These are phyloP conservation scores for Labia minor DNA, from an alignment of 2,888 invertebrate species.

Conservation along the genomic window DNA sequence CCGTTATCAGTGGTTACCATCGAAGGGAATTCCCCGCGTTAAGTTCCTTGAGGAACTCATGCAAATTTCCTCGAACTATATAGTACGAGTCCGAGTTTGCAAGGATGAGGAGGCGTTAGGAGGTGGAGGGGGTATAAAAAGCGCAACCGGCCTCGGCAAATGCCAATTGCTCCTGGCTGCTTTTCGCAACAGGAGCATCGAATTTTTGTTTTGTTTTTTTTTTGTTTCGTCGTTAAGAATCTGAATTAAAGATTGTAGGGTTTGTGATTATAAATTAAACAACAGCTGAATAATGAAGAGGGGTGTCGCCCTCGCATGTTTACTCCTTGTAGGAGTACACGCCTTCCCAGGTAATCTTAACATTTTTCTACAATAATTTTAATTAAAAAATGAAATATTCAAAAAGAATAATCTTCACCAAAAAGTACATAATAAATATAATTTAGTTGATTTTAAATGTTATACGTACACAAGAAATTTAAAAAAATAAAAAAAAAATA, in stretches of 20 bases:
- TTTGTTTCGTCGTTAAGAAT: too few species aligned
- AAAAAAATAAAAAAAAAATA: too few species aligned
- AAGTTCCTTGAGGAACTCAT: slow-evolving; percentile 1
- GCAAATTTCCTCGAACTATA: slow-evolving; percentile 5
- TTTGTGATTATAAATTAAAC: background rate
- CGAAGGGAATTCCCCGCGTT: background rate
- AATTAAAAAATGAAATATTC: too few species aligned
- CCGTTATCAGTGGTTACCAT: background rate
- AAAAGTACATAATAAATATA: too few species aligned
- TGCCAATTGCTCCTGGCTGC: background rate
- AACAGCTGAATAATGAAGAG: background rate
- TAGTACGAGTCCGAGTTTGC: background rate
- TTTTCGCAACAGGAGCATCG: background rate
- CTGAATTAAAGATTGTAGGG: background rate
- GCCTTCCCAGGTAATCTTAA: background rate
- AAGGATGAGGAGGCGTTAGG: background rate
- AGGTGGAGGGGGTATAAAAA: background rate
- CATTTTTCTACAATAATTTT: too few species aligned
- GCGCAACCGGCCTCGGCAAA: background rate
- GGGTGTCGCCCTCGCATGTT: background rate
- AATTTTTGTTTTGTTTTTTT: too few species aligned
- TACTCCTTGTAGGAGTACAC: background rate
- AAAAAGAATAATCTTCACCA: too few species aligned
- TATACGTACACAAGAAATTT: too few species aligned
- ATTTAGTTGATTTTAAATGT: too few species aligned